A percentile compares a stretch with the other conserved stretches of the same genome.
These are phyloP conservation scores for Habroteleia sp. DNA, from an alignment of 2,888 invertebrate genomes.

Conservation along the genomic window DNA sequence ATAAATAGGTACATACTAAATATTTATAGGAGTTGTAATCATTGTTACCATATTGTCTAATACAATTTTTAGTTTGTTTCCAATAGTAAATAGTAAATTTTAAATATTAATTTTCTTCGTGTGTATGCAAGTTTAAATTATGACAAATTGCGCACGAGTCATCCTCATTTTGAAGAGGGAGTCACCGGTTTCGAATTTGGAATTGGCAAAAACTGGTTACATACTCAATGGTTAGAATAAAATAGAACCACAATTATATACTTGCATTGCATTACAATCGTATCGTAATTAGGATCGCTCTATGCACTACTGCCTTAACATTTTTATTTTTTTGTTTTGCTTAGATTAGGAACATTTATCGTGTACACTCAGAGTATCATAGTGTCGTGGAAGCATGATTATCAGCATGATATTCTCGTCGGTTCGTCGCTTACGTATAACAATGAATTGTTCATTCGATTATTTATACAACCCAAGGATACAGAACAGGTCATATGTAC, in stretches of 20 bases:
- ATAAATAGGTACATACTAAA: too few species aligned
- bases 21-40: too few species aligned
- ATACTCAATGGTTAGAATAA: constrained; percentile 47
- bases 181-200: constrained; percentile 30
- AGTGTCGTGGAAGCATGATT: constrained; percentile 66
- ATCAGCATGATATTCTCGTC: constrained; percentile 20
- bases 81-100: too few species aligned
- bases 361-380: constrained; percentile 65
- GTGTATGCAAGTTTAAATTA: constrained; percentile 34
- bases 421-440: constrained; percentile 26
- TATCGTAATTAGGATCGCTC: constrained; percentile 28
- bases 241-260: constrained; percentile 49
- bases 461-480: constrained; percentile 36
- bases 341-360: constrained; percentile 68
- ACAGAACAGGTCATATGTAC: constrained; percentile 15
- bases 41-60: too few species aligned
- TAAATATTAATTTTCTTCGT: too few species aligned
- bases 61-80: too few species aligned
- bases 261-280: constrained; percentile 40
- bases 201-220: constrained; percentile 50
- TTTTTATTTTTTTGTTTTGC: constrained; percentile 35
- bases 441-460: constrained; percentile 16
- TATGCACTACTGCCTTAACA: constrained; percentile 40
- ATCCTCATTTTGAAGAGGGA: constrained; percentile 2
- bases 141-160: constrained; percentile 26